Conservation (phyloP, 1,140 invertebrate species). For the Drosophila subobscura region DNA sequence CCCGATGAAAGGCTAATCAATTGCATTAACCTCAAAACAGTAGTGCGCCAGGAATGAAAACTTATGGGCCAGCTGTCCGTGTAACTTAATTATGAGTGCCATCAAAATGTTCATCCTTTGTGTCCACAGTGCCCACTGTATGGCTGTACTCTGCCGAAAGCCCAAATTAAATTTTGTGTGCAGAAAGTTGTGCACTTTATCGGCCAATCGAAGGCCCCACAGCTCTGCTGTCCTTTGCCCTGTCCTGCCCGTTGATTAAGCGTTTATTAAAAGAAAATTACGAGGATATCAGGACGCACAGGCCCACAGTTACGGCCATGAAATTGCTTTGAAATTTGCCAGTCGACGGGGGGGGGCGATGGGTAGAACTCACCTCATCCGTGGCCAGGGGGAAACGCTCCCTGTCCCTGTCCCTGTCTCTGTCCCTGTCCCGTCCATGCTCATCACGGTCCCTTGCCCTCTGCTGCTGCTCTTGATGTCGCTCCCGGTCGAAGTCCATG, state of each 20-base stretch:
- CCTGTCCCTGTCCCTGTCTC: constrained; percentile 40
- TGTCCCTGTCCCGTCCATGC: constrained; percentile 35
- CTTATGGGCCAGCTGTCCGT: too few relatives aligned
- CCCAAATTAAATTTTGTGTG: constrained; percentile 54
- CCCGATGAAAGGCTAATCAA: too few relatives aligned
- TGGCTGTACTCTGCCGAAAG: neutral
- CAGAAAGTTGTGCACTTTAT: constrained; percentile 39
- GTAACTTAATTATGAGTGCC: too few relatives aligned
- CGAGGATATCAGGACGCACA: constrained; percentile 8
- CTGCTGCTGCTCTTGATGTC: constrained; percentile 9
- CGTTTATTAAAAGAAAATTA: constrained; percentile 66
- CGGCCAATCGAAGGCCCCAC: constrained; percentile 17
- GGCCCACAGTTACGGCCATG: constrained; percentile 33
- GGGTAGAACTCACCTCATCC: constrained; percentile 64
- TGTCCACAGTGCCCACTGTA: neutral
- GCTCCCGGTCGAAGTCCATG: neutral
- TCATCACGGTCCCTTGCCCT: constrained; percentile 11
- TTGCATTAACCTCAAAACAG: too few relatives aligned
- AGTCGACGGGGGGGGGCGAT: neutral
- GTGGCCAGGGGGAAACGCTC: constrained; percentile 57
- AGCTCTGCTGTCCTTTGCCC: neutral
- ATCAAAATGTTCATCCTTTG: constrained; percentile 20
- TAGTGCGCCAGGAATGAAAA: too few relatives aligned
- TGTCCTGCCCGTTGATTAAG: constrained; percentile 50
- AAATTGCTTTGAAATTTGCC: constrained; percentile 55